Evolutionary conservation across 1,140 invertebrate genomes (phyloP), one percentile per base, ranked within the genome.

Genomic region (fruit fly (Drosophila melanogaster)): DNA sequence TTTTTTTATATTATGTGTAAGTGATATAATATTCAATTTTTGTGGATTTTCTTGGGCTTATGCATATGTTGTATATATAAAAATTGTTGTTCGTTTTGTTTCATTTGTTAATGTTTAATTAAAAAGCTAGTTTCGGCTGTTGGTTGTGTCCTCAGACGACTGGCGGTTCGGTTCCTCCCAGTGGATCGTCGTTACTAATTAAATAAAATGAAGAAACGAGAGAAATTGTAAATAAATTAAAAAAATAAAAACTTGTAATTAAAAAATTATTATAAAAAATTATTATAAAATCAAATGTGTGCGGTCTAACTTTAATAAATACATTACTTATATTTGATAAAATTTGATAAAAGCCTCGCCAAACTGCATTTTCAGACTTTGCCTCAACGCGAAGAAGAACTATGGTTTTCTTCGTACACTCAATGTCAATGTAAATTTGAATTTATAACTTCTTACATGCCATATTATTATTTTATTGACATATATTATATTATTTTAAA

Each of bases 81-180:
- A 73, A 84, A 77, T 77, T 53, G 67, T 49, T 70, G 56, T 49
- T 10, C 79, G 56, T 84, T 65, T 37, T 66, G 66, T 65, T 56
- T 64, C 1, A 14, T 43, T 59, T 62, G 57, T 66, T 62, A 67
- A 50, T 70, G 37, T 56, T 69, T 60, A 80, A 81, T 77, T 80
- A 74, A 85, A 91, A 90, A 84, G 77, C 83, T 91, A 91, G 69
- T 67, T 77, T 51, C 46, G 73, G 50, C 71, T 75, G 58, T 37
- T 75, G 54, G 30, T 54, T 69, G 62, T 71, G 51, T 66, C 61
- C 77, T 83, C 77, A 91, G 74, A 90, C 84, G 64, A 90, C 89
- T 78, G 89, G 84, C 62, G 89, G 89, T 77, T 91, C 90, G 53
- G 89, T 90, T 62, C 85, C 90, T 38, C 79, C 89, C 38, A 54